Conservation (phyloP, 2,113 vertebrate species). For the Aplodontia rufa region DNA sequence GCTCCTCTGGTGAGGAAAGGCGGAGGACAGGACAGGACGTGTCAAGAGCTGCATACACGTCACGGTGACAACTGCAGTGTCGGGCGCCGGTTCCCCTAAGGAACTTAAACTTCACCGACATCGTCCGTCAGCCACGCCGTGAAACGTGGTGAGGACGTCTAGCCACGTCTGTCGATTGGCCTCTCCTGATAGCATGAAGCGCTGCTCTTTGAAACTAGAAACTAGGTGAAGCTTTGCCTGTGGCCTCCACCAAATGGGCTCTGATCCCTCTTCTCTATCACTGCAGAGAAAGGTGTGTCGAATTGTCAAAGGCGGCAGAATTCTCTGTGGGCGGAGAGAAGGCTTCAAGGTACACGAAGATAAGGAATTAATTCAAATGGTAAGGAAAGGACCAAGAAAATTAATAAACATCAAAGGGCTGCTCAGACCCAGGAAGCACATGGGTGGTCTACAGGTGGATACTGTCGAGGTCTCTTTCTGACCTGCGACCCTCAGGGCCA, state of each 20-base stretch:
- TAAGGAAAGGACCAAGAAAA: constrained; percentile 52
- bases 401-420: constrained; percentile 62
- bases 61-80: not conserved
- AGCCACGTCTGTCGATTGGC: constrained; percentile 46
- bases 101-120: constrained; percentile 33
- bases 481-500: not conserved
- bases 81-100: not conserved
- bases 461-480: not conserved
- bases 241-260: not conserved
- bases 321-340: not conserved
- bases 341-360: not conserved
- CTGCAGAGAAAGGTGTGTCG: constrained; percentile 1
- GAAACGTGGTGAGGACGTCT: not conserved
- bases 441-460: not conserved
- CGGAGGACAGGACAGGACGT: not conserved
- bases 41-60: not conserved
- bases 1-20: not conserved
- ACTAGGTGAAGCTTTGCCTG: not conserved
- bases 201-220: constrained; percentile 53
- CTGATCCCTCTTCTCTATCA: not conserved
- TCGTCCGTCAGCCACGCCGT: constrained; percentile 13
- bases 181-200: constrained; percentile 16
- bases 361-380: not conserved
- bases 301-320: constrained; percentile 60
- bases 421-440: not conserved